Evolutionary conservation across 2,113 vertebrate genomes (phyloP), one percentile per base, ranked within the genome.

Genomic region (Egretta garzetta): DNA sequence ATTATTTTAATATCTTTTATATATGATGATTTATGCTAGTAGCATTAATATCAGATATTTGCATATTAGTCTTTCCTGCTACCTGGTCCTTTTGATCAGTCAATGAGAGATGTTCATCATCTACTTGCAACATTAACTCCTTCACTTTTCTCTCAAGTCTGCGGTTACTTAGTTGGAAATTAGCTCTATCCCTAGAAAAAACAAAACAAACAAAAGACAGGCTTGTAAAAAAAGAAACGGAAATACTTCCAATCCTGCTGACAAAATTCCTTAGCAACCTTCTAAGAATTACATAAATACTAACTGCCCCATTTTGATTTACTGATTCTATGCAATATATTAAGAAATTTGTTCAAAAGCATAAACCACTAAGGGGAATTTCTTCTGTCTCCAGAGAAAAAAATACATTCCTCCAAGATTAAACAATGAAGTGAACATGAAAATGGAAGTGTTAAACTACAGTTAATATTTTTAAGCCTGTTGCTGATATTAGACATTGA

Each of bases 71-170:
- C 47, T 87, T 92, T 80, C 9, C 20, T 80, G 98, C 96, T 96
- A 99, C 98, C 98, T 99, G 99, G 98, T 99, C 99, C 95, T 99
- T 99, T 93, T 99, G 99, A 93, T 99, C 99, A 21, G 99, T 99
- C 95, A 99, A 56, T 1, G 98, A 98, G 92, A 99, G 97, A 80
- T 99, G 99, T 88, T 99, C 99, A 55, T 99, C 99, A 56, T 99
- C 99, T 79, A 99, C 98, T 96, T 99, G 99, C 99, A 99, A 98
- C 98, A 99, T 97, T 98, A 99, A 98, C 96, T 99, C 99, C 97
- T 99, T 99, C 53, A 99, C 99, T 95, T 99, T 99, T 94, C 99
- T 98, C 92, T 99, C 99, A 86, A 99, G 98, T 75, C 99, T 98
- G 53, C 99, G 99, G 97, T 99, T 99, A 87, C 79, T 98, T 91